Evolutionary conservation across 2,113 vertebrate genomes (phyloP).

Genomic region (Oreotrochilus melanogaster): DNA sequence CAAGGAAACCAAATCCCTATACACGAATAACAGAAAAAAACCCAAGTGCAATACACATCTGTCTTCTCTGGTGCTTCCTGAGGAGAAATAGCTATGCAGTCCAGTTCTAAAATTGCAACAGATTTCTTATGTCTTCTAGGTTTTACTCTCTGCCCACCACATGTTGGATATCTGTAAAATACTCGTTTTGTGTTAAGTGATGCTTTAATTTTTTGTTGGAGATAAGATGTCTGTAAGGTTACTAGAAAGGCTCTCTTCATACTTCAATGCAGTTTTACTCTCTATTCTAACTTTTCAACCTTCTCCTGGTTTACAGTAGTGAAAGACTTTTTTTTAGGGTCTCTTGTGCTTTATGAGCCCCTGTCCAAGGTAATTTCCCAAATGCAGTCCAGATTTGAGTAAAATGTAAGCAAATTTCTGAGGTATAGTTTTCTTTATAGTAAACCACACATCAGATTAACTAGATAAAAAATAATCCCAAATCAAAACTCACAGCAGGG

Average conservation of each 20-base stretch:
- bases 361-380: slow-evolving; percentile 5
- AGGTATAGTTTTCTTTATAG: background rate
- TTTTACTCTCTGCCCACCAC: accelerated
- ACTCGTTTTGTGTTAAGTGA: background rate
- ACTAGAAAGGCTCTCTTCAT: background rate
- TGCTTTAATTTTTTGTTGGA: background rate
- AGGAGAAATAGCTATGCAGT: background rate
- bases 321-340: background rate
- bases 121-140: background rate
- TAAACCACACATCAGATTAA: slow-evolving; percentile 18
- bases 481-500: slow-evolving; percentile 32
- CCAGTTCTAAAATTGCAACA: background rate
- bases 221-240: background rate
- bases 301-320: slow-evolving; percentile 30
- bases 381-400: slow-evolving; percentile 24
- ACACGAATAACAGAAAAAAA: too few species aligned
- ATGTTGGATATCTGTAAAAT: background rate
- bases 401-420: slow-evolving; percentile 19
- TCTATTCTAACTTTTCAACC: background rate
- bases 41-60: background rate
- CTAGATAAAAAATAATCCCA: slow-evolving; percentile 20
- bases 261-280: background rate
- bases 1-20: background rate
- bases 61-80: background rate
- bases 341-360: slow-evolving; percentile 3